These are phyloP conservation scores for Parthenolecanium corni DNA, from an alignment of 2,888 invertebrate species.

Conservation along the genomic window DNA sequence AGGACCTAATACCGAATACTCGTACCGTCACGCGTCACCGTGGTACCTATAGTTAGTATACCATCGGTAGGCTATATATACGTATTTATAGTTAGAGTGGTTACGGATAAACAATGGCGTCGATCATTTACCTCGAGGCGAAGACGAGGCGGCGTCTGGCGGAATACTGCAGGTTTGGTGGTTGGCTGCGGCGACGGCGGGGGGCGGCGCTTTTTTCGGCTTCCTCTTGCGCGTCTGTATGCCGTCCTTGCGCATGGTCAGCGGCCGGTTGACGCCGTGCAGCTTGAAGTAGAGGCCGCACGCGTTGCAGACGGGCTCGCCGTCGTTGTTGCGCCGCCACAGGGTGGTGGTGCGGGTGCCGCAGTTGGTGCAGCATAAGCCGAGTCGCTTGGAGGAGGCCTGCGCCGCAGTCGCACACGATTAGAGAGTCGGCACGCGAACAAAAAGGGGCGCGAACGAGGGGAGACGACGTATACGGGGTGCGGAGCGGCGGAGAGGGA, in stretches of 20 bases:
- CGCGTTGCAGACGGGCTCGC: constrained; percentile 97
- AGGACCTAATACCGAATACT: too few species aligned
- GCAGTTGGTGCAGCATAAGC: constrained; percentile 86
- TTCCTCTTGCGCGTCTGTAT: constrained; percentile 95
- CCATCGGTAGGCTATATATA: too few species aligned
- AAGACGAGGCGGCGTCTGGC: not conserved
- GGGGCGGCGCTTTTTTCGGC: constrained; percentile 35
- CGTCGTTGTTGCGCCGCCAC: constrained; percentile 95
- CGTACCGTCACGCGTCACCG: too few species aligned
- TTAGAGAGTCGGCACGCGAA: not conserved
- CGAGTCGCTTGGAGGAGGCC: constrained; percentile 63
- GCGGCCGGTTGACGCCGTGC: constrained; percentile 82
- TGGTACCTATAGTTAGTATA: too few species aligned
- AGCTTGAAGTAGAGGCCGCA: constrained; percentile 95
- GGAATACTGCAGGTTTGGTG: not conserved
- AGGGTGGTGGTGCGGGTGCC: constrained; percentile 94
- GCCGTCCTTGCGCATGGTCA: constrained; percentile 97
- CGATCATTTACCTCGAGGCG: not conserved
- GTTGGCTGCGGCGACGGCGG: constrained; percentile 3
- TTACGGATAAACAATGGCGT: too few species aligned
- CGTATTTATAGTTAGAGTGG: too few species aligned
- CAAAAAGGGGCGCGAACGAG: too few species aligned
- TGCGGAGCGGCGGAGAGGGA: too few species aligned
- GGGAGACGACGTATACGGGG: too few species aligned
- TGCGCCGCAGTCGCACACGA: constrained; percentile 33